A percentile compares a stretch with the other conserved stretches of the same genome.
These are phyloP conservation scores for Drosophila dives DNA, from an alignment of 2,888 invertebrate species.

Conservation along the genomic window DNA sequence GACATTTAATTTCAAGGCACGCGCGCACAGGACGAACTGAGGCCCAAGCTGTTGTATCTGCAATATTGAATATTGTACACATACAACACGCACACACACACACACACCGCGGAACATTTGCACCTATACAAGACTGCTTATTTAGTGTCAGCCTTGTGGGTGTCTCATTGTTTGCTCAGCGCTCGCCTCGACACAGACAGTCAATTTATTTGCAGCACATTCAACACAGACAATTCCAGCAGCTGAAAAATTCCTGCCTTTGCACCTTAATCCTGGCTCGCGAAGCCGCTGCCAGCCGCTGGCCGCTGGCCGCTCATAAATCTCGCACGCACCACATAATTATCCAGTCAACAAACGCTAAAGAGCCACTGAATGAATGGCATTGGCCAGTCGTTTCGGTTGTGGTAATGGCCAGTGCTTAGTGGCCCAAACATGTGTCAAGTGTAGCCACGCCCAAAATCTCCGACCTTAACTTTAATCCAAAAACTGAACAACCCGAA, in stretches of 20 bases:
- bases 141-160: slow-evolving; percentile 56
- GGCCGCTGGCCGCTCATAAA: slow-evolving; percentile 60
- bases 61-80: slow-evolving; percentile 72
- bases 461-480: neutral
- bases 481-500: neutral
- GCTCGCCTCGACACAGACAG: slow-evolving; percentile 55
- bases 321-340: slow-evolving; percentile 75
- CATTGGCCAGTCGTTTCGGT: slow-evolving; percentile 20
- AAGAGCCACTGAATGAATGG: slow-evolving; percentile 55
- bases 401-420: slow-evolving; percentile 29
- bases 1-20: slow-evolving; percentile 77
- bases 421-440: slow-evolving; percentile 26
- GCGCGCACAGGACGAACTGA: slow-evolving; percentile 53
- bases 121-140: slow-evolving; percentile 68
- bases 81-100: slow-evolving; percentile 21
- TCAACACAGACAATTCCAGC: slow-evolving; percentile 46
- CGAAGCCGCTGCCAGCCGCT: slow-evolving; percentile 5
- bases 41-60: slow-evolving; percentile 58
- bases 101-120: slow-evolving; percentile 47
- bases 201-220: slow-evolving; percentile 75
- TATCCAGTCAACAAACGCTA: slow-evolving; percentile 76
- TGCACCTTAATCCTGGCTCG: slow-evolving; percentile 67
- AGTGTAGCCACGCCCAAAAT: slow-evolving; percentile 5
- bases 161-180: slow-evolving; percentile 58
- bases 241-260: slow-evolving; percentile 60